These are phyloP conservation scores for Brachymystax lenok DNA, from an alignment of 2,797 vertebrate species.

Conservation along the genomic window DNA sequence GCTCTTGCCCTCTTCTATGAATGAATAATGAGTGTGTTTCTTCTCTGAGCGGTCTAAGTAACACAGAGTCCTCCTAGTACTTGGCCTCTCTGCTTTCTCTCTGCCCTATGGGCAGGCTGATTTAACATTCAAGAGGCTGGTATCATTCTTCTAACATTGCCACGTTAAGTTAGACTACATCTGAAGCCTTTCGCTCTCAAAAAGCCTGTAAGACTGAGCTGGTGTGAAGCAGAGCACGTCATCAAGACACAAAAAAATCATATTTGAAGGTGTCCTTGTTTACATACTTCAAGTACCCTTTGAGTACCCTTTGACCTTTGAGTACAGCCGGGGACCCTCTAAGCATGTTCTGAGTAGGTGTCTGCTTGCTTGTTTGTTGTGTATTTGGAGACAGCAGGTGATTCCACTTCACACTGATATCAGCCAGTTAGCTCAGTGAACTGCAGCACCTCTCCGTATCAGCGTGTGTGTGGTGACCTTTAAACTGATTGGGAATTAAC, in stretches of 20 bases:
- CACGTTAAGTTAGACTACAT: too few species aligned
- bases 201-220: too few species aligned
- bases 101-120: not conserved
- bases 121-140: not conserved
- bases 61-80: not conserved
- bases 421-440: constrained; percentile 36
- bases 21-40: constrained; percentile 1
- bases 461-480: constrained; percentile 60
- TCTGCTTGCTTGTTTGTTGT: constrained; percentile 32
- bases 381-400: constrained; percentile 33
- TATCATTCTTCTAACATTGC: not conserved
- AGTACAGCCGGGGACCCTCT: not conserved
- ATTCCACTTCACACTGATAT: constrained; percentile 28
- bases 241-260: too few species aligned
- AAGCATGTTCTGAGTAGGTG: not conserved
- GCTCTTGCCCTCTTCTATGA: not conserved
- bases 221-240: too few species aligned
- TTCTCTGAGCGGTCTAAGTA: not conserved
- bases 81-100: not conserved
- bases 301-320: not conserved
- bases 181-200: too few species aligned
- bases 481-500: constrained; percentile 68
- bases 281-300: not conserved
- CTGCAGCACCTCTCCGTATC: constrained; percentile 28
- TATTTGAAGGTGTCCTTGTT: too few species aligned